Percentiles rank a stretch among this genome's conserved stretches.
Evolutionary conservation across 1,140 invertebrate genomes (phyloP).

Genomic region (Trachelipus rathkii): DNA sequence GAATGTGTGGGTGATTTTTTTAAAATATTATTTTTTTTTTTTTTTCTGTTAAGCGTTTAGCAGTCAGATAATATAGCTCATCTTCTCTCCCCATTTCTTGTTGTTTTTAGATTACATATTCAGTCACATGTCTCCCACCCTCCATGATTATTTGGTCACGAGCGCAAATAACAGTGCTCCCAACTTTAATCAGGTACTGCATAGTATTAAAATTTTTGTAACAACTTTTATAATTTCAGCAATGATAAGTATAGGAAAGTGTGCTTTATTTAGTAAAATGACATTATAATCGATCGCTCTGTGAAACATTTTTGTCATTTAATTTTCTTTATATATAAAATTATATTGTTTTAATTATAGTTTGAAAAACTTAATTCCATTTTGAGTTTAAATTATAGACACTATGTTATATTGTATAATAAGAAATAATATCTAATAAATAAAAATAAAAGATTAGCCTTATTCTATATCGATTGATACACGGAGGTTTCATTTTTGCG

Average conservation of each 20-base stretch:
- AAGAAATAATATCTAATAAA: no score
- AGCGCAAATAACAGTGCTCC: conserved; percentile 45
- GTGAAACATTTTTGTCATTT: no score
- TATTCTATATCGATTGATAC: conserved; percentile 1
- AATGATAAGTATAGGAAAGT: conserved; percentile 8
- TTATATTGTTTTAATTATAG: no score
- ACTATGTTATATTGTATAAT: no score
- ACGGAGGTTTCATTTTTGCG: conserved; percentile 14
- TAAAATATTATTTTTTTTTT: conserved; percentile 34
- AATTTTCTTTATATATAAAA: no score
- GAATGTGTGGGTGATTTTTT: neutral
- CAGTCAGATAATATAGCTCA: conserved; percentile 31
- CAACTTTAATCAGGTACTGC: conserved; percentile 42
- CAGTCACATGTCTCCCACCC: conserved; percentile 45
- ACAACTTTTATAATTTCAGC: conserved; percentile 24
- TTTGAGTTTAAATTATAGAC: no score
- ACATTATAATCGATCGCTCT: conserved; percentile 19
- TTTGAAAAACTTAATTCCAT: no score
- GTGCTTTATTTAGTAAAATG: conserved; percentile 17
- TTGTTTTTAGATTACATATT: conserved; percentile 47
- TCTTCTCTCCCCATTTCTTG: conserved; percentile 45
- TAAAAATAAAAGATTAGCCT: no score
- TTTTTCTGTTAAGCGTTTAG: conserved; percentile 17
- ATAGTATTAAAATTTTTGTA: conserved; percentile 29
- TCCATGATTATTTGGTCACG: conserved; percentile 46